phyloP scores from a whole-genome alignment of 2,888 invertebrate genomes.

The Sialis fuliginosa region DNA sequence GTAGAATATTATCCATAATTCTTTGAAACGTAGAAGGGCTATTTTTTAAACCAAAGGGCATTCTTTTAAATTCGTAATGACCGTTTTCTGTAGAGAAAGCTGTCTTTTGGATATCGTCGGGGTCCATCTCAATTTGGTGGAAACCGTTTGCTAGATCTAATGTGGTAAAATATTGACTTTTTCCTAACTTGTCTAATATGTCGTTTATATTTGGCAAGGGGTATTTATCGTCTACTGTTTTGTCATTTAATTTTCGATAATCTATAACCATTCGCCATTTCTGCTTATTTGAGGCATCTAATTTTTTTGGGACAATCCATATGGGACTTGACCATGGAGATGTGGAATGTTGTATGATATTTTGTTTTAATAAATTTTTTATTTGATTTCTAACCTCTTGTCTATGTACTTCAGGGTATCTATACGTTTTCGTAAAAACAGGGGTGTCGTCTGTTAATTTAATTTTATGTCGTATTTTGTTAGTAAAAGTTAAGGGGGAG shows the following conservation, averaged over 20 bases:
- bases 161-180: neutral
- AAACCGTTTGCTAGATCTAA: slow-evolving; percentile 1
- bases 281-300: too few species aligned
- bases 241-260: neutral
- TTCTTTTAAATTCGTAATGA: slow-evolving; percentile 16
- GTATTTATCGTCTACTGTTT: neutral
- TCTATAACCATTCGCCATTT: too few species aligned
- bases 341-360: too few species aligned
- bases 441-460: too few species aligned
- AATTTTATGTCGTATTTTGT: too few species aligned
- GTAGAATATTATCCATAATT: slow-evolving; percentile 15
- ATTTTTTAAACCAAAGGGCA: slow-evolving; percentile 16
- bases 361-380: too few species aligned
- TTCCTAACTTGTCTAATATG: neutral
- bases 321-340: too few species aligned
- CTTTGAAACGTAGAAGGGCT: slow-evolving; percentile 16
- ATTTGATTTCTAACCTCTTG: too few species aligned
- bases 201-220: neutral
- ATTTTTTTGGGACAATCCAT: too few species aligned
- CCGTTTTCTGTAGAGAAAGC: slow-evolving; percentile 14
- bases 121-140: slow-evolving; percentile 1
- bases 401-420: too few species aligned
- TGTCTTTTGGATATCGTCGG: slow-evolving; percentile 12
- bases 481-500: too few species aligned
- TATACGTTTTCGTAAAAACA: too few species aligned